phyloP scores from a whole-genome alignment of 1,140 invertebrate species.

The Sitophilus oryzae region DNA sequence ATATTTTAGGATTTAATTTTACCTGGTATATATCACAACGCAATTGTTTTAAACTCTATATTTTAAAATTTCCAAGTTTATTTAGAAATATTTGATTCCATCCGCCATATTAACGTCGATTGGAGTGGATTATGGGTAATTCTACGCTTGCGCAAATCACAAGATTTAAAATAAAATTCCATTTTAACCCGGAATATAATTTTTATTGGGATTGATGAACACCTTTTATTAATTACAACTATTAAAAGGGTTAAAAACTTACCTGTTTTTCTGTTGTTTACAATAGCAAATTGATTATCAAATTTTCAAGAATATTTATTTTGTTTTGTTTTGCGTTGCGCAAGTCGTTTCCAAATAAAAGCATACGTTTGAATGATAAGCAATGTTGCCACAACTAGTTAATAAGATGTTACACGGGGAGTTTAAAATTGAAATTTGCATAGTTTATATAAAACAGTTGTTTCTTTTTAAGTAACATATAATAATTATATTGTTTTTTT shows the following conservation, averaged over 20 bases:
- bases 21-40: slow-evolving; percentile 9
- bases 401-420: no score
- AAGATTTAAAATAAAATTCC: not conserved
- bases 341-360: no score
- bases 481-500: no score
- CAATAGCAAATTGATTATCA: not conserved
- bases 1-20: slow-evolving; percentile 7
- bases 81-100: slow-evolving; percentile 58
- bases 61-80: slow-evolving; percentile 45
- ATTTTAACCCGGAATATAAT: no score
- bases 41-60: slow-evolving; percentile 12
- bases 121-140: slow-evolving; percentile 26
- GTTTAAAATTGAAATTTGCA: no score
- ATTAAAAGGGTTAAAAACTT: not conserved
- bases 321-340: slow-evolving; percentile 2
- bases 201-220: no score
- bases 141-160: slow-evolving; percentile 13
- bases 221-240: no score
- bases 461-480: no score
- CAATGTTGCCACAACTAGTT: no score
- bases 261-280: not conserved
- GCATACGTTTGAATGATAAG: no score
- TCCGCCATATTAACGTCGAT: slow-evolving; percentile 61
- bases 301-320: slow-evolving; percentile 7
- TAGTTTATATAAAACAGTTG: no score